Conservation (phyloP, 2,113 vertebrate species). For the Chunga burmeisteri region DNA sequence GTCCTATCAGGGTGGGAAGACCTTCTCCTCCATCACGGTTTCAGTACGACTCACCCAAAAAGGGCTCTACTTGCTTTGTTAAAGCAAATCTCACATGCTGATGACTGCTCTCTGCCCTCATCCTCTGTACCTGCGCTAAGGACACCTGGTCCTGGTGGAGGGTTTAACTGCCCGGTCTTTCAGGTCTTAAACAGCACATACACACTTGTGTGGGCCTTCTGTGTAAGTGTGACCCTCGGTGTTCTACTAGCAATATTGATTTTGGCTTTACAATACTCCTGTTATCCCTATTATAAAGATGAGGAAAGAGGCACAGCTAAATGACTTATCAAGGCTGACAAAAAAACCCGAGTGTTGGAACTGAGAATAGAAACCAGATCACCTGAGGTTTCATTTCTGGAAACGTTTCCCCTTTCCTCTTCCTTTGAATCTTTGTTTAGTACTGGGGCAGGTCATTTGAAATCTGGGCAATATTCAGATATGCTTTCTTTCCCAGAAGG, state of each 20-base stretch:
- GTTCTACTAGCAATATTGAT: not conserved
- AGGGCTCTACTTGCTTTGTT: rapidly evolving
- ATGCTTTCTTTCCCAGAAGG: constrained; percentile 37
- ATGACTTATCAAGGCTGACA: constrained; percentile 32
- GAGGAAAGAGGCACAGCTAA: not conserved
- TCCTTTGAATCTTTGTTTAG: constrained; percentile 10
- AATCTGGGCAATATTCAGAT: constrained; percentile 39
- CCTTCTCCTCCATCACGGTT: not conserved
- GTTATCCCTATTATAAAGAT: not conserved
- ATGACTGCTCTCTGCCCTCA: not conserved
- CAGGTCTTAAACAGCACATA: not conserved
- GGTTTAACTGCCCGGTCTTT: not conserved
- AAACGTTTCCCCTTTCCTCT: not conserved
- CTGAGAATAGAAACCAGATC: constrained; percentile 51
- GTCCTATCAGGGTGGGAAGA: not conserved
- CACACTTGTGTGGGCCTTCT: constrained; percentile 23
- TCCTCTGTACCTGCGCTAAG: not conserved
- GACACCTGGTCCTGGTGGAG: rapidly evolving
- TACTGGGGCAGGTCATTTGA: not conserved
- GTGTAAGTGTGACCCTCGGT: not conserved
- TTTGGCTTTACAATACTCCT: constrained; percentile 27
- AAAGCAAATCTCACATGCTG: not conserved
- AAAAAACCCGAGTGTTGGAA: not conserved
- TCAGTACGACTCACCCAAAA: not conserved
- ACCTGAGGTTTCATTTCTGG: constrained; percentile 49